Evolutionary conservation across 2,113 vertebrate genomes (phyloP).

Genomic region (Austrofundulus limnaeus): DNA sequence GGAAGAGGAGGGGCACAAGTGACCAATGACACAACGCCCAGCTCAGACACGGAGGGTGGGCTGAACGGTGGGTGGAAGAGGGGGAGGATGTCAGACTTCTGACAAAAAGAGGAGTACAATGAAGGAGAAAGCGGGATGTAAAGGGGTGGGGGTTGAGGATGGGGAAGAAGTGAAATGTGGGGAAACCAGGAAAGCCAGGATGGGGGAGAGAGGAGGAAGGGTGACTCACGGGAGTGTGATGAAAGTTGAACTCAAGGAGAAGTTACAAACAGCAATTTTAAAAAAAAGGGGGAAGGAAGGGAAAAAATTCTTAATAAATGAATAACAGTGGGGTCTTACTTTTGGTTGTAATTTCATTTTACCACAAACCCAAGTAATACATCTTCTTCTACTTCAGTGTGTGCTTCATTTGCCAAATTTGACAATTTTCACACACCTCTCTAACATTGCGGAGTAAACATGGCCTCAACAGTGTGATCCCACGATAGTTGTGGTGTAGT

Average conservation of each 20-base stretch:
- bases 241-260: background rate
- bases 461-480: no score
- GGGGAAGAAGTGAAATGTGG: conserved; percentile 1
- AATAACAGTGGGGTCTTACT: background rate
- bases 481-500: no score
- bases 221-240: background rate
- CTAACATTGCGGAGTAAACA: no score
- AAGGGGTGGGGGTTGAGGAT: no score
- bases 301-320: background rate
- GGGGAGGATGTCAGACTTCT: background rate
- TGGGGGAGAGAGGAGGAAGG: background rate
- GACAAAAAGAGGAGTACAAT: background rate
- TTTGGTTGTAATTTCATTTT: background rate
- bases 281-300: background rate
- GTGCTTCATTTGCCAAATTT: no score
- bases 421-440: no score
- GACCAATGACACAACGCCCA: conserved; percentile 35
- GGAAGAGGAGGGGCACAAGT: conserved; percentile 82
- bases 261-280: background rate
- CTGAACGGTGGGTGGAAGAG: no score
- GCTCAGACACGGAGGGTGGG: background rate
- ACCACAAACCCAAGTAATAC: background rate
- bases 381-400: background rate
- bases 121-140: background rate
- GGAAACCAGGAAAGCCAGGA: conserved; percentile 14